These are phyloP conservation scores for Archips xylosteana DNA, from an alignment of 2,888 invertebrate species.

Conservation along the genomic window DNA sequence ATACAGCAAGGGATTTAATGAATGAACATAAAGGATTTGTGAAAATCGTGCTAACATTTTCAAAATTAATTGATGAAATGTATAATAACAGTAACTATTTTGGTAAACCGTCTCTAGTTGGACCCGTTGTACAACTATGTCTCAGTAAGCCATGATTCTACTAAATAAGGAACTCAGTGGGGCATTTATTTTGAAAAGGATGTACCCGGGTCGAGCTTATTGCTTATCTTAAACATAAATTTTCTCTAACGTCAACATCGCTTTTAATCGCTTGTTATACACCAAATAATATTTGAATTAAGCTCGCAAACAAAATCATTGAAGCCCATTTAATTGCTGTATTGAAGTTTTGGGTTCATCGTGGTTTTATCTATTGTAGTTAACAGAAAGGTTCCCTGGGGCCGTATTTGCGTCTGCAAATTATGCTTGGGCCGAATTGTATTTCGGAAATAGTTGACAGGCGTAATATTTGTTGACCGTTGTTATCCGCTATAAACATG, in stretches of 20 bases:
- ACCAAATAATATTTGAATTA: slow-evolving; percentile 3
- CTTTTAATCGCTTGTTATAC: background rate
- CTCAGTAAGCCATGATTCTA: too few species aligned
- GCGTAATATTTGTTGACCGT: background rate
- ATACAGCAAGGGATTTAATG: too few species aligned
- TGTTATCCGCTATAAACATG: background rate
- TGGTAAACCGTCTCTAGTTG: too few species aligned
- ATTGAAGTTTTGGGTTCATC: background rate
- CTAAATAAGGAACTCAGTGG: too few species aligned
- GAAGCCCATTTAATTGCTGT: slow-evolving; percentile 4
- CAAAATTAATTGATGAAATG: too few species aligned
- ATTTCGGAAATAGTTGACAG: background rate
- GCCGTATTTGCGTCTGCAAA: background rate
- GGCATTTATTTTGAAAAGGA: too few species aligned
- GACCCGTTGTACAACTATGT: too few species aligned
- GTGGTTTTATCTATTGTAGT: background rate
- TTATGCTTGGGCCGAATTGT: background rate
- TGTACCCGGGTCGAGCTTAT: too few species aligned
- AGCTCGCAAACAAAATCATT: background rate
- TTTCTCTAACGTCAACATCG: background rate
- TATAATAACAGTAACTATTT: too few species aligned
- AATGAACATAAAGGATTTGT: too few species aligned
- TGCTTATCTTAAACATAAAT: background rate
- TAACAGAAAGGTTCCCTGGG: background rate
- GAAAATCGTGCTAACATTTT: too few species aligned